Base-by-base conservation (phyloP, 1,140 invertebrate species). In the Drosophila teissieri region DNA sequence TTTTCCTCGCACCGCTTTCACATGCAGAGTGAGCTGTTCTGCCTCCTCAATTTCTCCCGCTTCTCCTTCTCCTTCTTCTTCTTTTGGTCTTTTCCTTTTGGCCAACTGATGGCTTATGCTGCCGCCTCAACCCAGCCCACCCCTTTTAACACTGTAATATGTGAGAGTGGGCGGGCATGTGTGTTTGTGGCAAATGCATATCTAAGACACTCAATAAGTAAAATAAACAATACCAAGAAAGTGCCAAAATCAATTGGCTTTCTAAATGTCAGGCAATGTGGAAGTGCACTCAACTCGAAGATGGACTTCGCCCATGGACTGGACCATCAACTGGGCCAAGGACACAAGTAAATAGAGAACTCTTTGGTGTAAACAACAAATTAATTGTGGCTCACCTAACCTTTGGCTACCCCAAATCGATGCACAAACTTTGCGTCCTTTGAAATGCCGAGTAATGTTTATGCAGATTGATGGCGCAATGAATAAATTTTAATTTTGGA, bases 211-310 rank as follows among this genome's bases (percentile, higher is more conserved):
- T 78, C 75, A 78, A 78, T 78, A 78, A 78, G 67, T 78, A 78
- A 78, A 78, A 78, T 78, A 78, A 78, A 78, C 76, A 78, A 78
- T 78, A 75, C 74, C 58, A 78, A 78, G 76, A 63, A 78, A 78
- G 76, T 78, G 75, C 75, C 76, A 78, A 78, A 78, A 78, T 78
- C 75, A 78, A 78, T 78, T 78, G 76, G 76, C 76, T 78, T 63
- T 73, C 75, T 56, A 54, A 78, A 78, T 78, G 65, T 78, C 75
- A 72, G 75, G 22, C 48, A 48, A n/a, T 69, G 74, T 15, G 22
- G 15, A 60, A 60, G 54, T 42, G 73, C 72, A 56, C 72, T 74
- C 72, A 74, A 48, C 53, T 51, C 12, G n/a, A 34, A 17, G n/a
- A 27, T 39, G 46, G 24, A 31, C 24, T 14, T 22, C 12, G 19